phyloP scores from a whole-genome alignment of 2,888 invertebrate genomes.

The Heliconius sara region DNA sequence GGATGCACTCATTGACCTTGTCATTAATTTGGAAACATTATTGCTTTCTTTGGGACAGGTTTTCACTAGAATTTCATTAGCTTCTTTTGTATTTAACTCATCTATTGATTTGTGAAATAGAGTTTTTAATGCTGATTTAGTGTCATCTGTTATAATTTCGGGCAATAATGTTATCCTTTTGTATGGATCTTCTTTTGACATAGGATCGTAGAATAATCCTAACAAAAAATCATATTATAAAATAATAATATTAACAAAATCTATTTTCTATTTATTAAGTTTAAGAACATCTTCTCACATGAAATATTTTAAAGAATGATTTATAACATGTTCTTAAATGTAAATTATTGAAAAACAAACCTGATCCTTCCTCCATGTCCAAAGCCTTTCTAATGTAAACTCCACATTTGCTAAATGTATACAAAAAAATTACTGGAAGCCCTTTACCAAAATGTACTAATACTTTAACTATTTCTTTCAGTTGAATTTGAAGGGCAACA shows the following conservation, averaged over 20 bases:
- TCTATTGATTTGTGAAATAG: slow-evolving; percentile 87
- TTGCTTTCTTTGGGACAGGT: slow-evolving; percentile 87
- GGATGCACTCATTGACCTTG: slow-evolving; percentile 69
- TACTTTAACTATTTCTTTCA: slow-evolving; percentile 88
- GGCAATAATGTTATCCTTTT: slow-evolving; percentile 91
- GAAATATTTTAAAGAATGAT: neutral
- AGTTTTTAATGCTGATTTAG: slow-evolving; percentile 85
- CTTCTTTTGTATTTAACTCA: slow-evolving; percentile 89
- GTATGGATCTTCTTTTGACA: slow-evolving; percentile 86
- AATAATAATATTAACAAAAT: neutral
- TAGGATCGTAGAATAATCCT: slow-evolving; percentile 85
- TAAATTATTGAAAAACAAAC: slow-evolving; percentile 52
- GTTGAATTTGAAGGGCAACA: slow-evolving; percentile 87
- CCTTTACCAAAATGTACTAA: slow-evolving; percentile 90
- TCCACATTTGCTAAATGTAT: slow-evolving; percentile 88
- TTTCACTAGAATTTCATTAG: slow-evolving; percentile 91
- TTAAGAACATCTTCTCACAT: neutral
- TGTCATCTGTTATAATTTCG: slow-evolving; percentile 87
- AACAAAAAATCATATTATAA: slow-evolving; percentile 41
- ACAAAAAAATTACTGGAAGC: slow-evolving; percentile 91
- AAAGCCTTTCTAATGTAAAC: slow-evolving; percentile 87
- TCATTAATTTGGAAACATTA: slow-evolving; percentile 72
- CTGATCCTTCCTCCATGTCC: slow-evolving; percentile 86
- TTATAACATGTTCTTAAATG: neutral
- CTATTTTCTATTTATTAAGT: neutral